Conservation (phyloP, 2,797 vertebrate species). For the Periophthalmus magnuspinnatus region DNA sequence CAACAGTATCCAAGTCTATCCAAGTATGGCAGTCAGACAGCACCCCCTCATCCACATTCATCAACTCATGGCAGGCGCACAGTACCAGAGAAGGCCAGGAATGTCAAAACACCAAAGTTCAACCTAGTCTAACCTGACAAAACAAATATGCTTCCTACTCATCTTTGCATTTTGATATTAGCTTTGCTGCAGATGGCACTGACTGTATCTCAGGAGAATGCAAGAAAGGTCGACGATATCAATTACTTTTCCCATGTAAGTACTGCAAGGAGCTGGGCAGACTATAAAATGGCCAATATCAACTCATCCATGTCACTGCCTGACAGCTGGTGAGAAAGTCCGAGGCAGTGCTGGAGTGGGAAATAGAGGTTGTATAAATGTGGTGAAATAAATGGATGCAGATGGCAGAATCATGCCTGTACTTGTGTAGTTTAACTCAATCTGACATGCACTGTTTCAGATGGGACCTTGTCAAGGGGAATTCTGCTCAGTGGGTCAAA, state of each 20-base stretch:
- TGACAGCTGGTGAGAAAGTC: not conserved
- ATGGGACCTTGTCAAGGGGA: not conserved
- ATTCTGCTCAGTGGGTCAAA: not conserved
- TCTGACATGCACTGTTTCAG: not conserved
- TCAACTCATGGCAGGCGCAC: constrained; percentile 48
- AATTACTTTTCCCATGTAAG: not conserved
- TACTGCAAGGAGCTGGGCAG: not conserved
- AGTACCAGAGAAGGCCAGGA: constrained; percentile 70
- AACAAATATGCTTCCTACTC: constrained; percentile 18
- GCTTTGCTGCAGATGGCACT: not conserved
- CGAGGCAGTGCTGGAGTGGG: not conserved
- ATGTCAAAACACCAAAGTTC: constrained; percentile 55
- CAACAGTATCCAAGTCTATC: constrained; percentile 56
- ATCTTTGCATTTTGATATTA: constrained; percentile 26
- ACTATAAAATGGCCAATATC: not conserved
- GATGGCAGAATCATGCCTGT: constrained; percentile 1
- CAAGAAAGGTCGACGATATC: not conserved
- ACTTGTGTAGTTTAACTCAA: not conserved
- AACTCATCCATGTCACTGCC: not conserved
- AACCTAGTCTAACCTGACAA: constrained; percentile 33
- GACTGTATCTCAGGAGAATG: not conserved
- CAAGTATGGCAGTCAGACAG: constrained; percentile 72
- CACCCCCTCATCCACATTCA: constrained; percentile 55
- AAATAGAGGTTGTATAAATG: constrained; percentile 1
- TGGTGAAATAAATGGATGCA: constrained; percentile 7